Percentiles rank a stretch among this genome's conserved stretches.
Evolutionary conservation across 2,888 invertebrate species (phyloP).

Genomic region (Urechis unicinctus): DNA sequence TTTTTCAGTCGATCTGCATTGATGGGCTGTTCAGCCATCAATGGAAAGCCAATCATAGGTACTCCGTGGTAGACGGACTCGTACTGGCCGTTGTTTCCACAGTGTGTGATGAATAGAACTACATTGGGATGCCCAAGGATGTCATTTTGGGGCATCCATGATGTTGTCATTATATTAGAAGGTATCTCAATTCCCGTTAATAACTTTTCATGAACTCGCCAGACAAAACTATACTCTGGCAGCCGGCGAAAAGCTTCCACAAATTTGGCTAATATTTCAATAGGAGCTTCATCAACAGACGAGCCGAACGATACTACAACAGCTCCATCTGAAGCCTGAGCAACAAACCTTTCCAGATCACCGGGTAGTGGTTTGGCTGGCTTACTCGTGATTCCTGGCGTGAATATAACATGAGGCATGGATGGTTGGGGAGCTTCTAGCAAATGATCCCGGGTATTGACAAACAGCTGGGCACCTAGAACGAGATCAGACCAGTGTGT

Average conservation of each 20-base stretch:
- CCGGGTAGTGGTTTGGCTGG: conserved; percentile 15
- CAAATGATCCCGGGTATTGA: conserved; percentile 17
- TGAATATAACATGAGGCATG: conserved; percentile 18
- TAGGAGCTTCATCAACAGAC: conserved; percentile 9
- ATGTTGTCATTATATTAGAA: no score
- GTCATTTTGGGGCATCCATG: no score
- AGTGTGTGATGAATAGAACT: conserved; percentile 27
- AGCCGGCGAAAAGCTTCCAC: conserved; percentile 13
- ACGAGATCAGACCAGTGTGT: conserved; percentile 1
- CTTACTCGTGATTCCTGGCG: conserved; percentile 18
- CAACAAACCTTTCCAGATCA: conserved; percentile 16
- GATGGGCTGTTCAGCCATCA: conserved; percentile 20
- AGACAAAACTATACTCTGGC: no score
- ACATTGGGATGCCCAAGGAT: conserved; percentile 24
- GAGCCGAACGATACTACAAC: conserved; percentile 26
- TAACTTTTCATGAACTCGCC: no score
- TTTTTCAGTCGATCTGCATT: conserved; percentile 15
- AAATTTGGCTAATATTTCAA: conserved; percentile 6
- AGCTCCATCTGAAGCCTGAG: conserved; percentile 17
- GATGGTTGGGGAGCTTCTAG: conserved; percentile 19
- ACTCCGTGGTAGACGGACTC: no score
- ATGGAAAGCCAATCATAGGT: no score
- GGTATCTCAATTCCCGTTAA: no score
- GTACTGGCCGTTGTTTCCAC: no score
- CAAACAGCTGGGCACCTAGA: conserved; percentile 10